Percentiles rank a stretch among this genome's conserved stretches.
phyloP scores from a whole-genome alignment of 2,888 invertebrate species.

The Acanthosepion pharaonis region DNA sequence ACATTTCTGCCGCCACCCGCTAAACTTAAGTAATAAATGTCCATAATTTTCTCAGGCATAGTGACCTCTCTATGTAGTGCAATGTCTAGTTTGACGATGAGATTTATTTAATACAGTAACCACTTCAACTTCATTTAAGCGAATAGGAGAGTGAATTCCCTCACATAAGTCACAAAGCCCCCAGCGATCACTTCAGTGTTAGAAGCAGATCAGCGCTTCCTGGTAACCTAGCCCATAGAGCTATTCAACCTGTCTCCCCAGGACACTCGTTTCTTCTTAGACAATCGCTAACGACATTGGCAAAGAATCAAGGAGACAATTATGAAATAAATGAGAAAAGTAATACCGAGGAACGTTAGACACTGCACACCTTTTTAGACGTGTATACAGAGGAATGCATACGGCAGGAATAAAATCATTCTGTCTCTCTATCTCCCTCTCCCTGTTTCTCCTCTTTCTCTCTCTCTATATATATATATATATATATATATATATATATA shows the following conservation, averaged over 20 bases:
- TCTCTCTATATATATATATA: no score
- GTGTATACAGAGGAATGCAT: no score
- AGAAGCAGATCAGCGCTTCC: not conserved
- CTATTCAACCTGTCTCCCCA: not conserved
- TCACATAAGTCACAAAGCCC: not conserved
- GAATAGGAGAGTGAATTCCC: not conserved
- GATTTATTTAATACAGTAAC: not conserved
- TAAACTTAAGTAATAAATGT: not conserved
- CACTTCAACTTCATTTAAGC: not conserved
- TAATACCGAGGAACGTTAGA: not conserved
- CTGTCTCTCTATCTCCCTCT: no score
- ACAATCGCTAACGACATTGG: not conserved
- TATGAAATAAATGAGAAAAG: not conserved
- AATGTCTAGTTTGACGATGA: not conserved
- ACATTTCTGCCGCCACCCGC: not conserved
- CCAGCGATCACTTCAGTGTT: not conserved
- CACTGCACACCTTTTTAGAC: not conserved
- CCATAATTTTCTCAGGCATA: not conserved
- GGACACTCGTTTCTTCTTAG: not conserved
- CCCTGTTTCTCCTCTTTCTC: no score
- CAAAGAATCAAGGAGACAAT: not conserved
- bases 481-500: no score
- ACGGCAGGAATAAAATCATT: no score
- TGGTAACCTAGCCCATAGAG: not conserved
- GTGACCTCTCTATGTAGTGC: not conserved